phyloP scores from a whole-genome alignment of 2,888 invertebrate genomes.

The Panorpa germanica region DNA sequence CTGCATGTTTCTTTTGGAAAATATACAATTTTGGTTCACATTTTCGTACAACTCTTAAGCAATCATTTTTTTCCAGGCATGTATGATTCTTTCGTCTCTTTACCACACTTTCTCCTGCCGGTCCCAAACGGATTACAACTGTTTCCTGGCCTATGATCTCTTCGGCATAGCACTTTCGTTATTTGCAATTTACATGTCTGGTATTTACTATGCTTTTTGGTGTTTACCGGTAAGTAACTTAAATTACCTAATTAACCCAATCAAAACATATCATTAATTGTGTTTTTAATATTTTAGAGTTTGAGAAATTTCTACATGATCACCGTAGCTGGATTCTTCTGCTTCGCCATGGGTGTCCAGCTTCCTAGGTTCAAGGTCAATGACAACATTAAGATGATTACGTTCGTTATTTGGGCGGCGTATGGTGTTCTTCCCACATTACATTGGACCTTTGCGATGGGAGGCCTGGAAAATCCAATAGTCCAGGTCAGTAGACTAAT shows the following conservation, averaged over 20 bases:
- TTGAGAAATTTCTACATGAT: slow-evolving; percentile 66
- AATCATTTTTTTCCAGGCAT: slow-evolving; percentile 50
- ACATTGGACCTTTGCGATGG: slow-evolving; percentile 82
- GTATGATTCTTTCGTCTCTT: slow-evolving; percentile 79
- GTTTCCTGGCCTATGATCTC: slow-evolving; percentile 78
- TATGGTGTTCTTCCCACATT: slow-evolving; percentile 81
- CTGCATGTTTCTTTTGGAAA: too few relatives aligned
- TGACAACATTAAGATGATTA: slow-evolving; percentile 51
- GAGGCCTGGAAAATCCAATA: slow-evolving; percentile 69
- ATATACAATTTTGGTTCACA: too few relatives aligned
- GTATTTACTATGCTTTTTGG: slow-evolving; percentile 94
- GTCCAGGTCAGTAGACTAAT: slow-evolving; percentile 43
- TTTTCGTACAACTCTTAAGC: too few relatives aligned
- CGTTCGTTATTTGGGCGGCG: slow-evolving; percentile 71
- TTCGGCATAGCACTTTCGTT: slow-evolving; percentile 86
- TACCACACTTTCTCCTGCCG: slow-evolving; percentile 92
- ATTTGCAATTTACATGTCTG: slow-evolving; percentile 86
- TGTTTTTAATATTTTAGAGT: slow-evolving; percentile 32
- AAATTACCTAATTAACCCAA: slow-evolving; percentile 6
- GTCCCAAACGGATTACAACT: slow-evolving; percentile 67
- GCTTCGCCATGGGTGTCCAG: slow-evolving; percentile 61
- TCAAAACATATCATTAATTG: slow-evolving; percentile 6
- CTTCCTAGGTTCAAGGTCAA: slow-evolving; percentile 53
- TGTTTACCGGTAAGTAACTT: slow-evolving; percentile 63
- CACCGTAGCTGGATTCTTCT: slow-evolving; percentile 64